Base-by-base conservation (phyloP, 2,888 invertebrate species). In the Ceriagrion tenellum region DNA sequence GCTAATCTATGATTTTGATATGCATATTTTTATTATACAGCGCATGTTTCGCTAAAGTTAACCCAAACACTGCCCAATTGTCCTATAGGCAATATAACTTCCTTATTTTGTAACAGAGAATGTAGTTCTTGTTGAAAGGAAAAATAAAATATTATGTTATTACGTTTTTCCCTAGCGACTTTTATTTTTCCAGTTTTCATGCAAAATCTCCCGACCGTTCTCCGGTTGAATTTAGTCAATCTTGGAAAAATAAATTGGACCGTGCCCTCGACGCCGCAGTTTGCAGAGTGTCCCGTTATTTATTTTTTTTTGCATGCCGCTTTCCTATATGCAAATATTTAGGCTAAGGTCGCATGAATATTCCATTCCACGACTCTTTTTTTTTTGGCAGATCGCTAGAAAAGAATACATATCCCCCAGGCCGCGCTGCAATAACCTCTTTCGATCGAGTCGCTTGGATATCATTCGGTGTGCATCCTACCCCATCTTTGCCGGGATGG, bases 271-370 rank as follows among this genome's bases (percentile, higher is more conserved):
- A 18, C 20, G 12, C 69, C 35, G 30, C 13, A 18, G 30, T 13
- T n/a, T 6, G 12, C 35, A 0, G 30, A 30, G 18, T 35, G n/a
- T 30, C 81, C 81, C 12, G 30, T 13, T 81, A 26, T 81, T 35
- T n/a, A n/a, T n/a, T n/a, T n/a, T n/a, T n/a, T 69, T 18, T 81
- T 0, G 3, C n/a, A 13, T 81, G 10, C 81, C 30, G 30, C 3
- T 1, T 16, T 16, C 81, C 35, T 26, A 55, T 40, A 93, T 93
- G 93, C 69, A 93, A 93, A 69, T 93, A 74, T 69, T 12, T 47
- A 47, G 93, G 93, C 74, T 69, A 69, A 93, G 93, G 63, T 69
- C 40, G n/a, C 93, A 40, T 59, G 35, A 35, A 59, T 81, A 81
- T 81, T 35, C 35, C 69, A 16, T 81, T 16, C 18, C 35, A 26